These are phyloP conservation scores for Drosophila pandora DNA, from an alignment of 1,140 invertebrate genomes.

Conservation along the genomic window DNA sequence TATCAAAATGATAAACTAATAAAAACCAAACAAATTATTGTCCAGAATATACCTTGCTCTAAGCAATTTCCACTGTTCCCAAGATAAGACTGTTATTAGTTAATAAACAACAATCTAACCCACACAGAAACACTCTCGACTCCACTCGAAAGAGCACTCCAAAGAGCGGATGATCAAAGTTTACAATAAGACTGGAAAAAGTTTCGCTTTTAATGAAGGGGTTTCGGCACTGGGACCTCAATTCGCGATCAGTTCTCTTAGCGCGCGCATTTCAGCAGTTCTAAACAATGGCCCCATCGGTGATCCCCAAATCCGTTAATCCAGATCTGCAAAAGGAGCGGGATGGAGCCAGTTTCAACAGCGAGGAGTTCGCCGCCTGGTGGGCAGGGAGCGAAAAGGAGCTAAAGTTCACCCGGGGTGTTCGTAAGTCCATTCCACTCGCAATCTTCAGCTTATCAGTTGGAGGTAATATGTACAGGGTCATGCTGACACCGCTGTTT, in stretches of 20 bases:
- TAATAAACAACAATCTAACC: background rate
- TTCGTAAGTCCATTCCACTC: conserved; percentile 58
- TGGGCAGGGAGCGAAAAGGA: conserved; percentile 90
- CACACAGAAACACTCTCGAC: background rate
- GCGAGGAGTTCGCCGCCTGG: conserved; percentile 90
- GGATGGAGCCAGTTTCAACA: conserved; percentile 89
- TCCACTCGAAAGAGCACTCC: background rate
- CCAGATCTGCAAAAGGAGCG: conserved; percentile 90
- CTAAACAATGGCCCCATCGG: conserved; percentile 1
- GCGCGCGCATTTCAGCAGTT: background rate
- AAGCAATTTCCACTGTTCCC: background rate
- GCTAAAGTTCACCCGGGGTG: conserved; percentile 85
- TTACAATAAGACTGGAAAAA: conserved; percentile 1
- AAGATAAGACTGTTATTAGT: conserved; percentile 8
- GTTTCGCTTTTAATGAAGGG: conserved; percentile 23
- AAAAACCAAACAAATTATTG: background rate
- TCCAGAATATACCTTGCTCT: too few relatives aligned
- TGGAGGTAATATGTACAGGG: background rate
- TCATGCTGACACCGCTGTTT: conserved; percentile 44
- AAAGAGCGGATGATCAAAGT: conserved; percentile 25
- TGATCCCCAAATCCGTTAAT: conserved; percentile 62
- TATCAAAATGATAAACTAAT: background rate
- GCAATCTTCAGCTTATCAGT: conserved; percentile 28
- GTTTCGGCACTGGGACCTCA: background rate
- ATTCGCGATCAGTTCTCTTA: conserved; percentile 14